Conservation (phyloP, 2,113 vertebrate genomes). For the Lichenostomus cassidix region DNA sequence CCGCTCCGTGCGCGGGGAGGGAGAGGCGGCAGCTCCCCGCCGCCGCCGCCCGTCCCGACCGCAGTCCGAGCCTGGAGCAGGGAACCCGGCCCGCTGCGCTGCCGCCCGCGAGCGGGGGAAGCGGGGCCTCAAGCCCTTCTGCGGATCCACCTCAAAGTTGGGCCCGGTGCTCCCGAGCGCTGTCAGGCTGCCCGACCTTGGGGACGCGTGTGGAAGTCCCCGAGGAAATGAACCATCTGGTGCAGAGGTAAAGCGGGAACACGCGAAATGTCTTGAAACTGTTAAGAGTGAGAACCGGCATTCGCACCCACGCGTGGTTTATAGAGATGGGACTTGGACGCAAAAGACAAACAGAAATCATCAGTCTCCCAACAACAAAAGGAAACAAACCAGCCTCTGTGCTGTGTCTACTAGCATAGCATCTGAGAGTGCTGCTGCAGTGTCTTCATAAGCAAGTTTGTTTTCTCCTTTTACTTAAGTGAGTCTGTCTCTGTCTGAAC, state of each 20-base stretch:
- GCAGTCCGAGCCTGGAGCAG: not conserved
- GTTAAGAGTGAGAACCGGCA: not conserved
- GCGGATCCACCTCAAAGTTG: not conserved
- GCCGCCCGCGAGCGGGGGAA: not conserved
- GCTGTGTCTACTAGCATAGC: not conserved
- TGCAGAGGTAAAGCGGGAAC: not conserved
- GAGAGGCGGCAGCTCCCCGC: not conserved
- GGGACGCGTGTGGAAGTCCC: not conserved
- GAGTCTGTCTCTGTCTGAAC: not conserved
- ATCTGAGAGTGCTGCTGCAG: not conserved
- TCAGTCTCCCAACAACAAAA: not conserved
- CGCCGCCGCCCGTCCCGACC: not conserved
- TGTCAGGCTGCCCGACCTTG: not conserved
- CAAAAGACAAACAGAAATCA: not conserved
- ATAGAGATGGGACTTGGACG: not conserved
- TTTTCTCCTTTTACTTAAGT: slow-evolving; percentile 11
- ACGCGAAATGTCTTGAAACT: not conserved
- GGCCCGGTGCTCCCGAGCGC: not conserved
- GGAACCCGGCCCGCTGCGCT: not conserved
- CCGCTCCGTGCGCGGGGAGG: not conserved
- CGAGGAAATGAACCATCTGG: not conserved
- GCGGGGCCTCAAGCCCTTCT: not conserved
- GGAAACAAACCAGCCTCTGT: not conserved
- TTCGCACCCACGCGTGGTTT: not conserved
- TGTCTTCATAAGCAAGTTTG: slow-evolving; percentile 20